phyloP scores from a whole-genome alignment of 1,140 invertebrate genomes.

The Musca domestica region DNA sequence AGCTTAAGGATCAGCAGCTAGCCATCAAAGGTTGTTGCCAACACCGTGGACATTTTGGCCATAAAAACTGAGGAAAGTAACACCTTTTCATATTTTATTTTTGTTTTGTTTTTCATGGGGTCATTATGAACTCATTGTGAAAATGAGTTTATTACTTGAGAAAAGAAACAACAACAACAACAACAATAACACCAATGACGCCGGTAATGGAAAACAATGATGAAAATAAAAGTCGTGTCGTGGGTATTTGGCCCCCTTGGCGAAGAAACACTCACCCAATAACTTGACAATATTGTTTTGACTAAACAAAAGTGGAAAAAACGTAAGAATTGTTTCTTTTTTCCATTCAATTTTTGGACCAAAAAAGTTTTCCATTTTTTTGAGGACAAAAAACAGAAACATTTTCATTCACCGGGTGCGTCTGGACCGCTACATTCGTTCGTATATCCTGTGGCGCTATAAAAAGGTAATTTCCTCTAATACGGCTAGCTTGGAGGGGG shows the following conservation, averaged over 20 bases:
- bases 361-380: slow-evolving; percentile 1
- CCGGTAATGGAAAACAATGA: not conserved
- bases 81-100: slow-evolving; percentile 1
- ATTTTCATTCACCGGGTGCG: not conserved
- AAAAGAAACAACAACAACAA: not conserved
- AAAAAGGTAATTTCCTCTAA: slow-evolving; percentile 17
- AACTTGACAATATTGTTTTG: not conserved
- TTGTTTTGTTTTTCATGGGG: not conserved
- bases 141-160: slow-evolving; percentile 5
- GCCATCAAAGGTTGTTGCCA: not conserved
- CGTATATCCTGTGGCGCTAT: not conserved
- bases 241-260: not conserved
- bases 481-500: not conserved
- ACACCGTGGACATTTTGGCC: not conserved
- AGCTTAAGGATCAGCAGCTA: slow-evolving; percentile 15
- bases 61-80: slow-evolving; percentile 1
- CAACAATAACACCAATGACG: not conserved
- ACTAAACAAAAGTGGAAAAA: slow-evolving; percentile 7
- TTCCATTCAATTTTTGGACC: not conserved
- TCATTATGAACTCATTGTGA: not conserved
- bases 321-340: slow-evolving; percentile 4
- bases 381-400: not conserved
- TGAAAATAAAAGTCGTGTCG: slow-evolving; percentile 1
- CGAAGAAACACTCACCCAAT: not conserved
- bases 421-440: not conserved